A percentile compares a stretch with the other conserved stretches of the same genome.
These are phyloP conservation scores for Meteorus cinctellus DNA, from an alignment of 2,888 invertebrate species.

Conservation along the genomic window DNA sequence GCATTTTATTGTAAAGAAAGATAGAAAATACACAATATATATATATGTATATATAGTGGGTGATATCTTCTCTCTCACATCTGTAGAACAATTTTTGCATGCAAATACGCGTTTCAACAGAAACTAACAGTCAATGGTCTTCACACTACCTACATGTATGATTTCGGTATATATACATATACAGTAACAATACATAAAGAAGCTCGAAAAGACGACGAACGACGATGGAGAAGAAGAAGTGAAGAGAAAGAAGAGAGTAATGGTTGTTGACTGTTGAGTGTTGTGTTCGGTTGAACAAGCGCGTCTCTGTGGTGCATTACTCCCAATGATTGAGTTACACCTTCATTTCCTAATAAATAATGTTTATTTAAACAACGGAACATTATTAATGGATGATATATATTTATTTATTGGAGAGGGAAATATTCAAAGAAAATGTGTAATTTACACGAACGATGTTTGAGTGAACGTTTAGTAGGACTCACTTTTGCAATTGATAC, in stretches of 20 bases:
- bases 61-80: not conserved
- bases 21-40: not conserved
- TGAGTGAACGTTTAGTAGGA: conserved; percentile 31
- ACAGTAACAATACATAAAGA: not conserved
- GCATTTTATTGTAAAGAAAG: not conserved
- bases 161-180: not conserved
- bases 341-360: not conserved
- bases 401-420: not conserved
- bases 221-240: not conserved
- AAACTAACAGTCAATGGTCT: conserved; percentile 13
- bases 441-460: conserved; percentile 33
- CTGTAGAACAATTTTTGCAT: not conserved
- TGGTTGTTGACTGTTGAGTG: conserved; percentile 16
- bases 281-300: conserved; percentile 18
- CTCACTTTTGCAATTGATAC: conserved; percentile 6
- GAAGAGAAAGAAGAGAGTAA: not conserved
- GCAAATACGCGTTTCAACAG: conserved; percentile 1
- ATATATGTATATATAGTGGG: not conserved
- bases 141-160: not conserved
- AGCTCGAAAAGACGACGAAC: not conserved
- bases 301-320: conserved; percentile 7
- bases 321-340: not conserved
- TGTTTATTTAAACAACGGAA: not conserved
- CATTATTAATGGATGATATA: conserved; percentile 8
- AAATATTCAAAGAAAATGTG: conserved; percentile 25